Evolutionary conservation across 2,113 vertebrate species (phyloP).

Genomic region (Struthio camelus): DNA sequence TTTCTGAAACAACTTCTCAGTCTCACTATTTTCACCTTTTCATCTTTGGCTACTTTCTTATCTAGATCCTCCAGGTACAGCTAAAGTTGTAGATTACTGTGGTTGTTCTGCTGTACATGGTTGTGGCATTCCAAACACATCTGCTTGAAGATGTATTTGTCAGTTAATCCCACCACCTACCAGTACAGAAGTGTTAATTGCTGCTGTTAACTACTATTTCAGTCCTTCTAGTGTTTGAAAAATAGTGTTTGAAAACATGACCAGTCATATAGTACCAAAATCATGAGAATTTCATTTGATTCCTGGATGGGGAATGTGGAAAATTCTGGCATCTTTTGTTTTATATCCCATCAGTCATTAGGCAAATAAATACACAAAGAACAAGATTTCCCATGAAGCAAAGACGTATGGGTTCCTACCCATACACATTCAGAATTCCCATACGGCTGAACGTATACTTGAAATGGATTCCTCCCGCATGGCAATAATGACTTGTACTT

Average conservation of each 20-base stretch:
- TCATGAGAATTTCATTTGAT: background rate
- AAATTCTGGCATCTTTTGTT: background rate
- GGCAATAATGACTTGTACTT: background rate
- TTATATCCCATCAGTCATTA: background rate
- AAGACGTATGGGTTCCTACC: background rate
- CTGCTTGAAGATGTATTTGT: background rate
- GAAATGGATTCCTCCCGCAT: background rate
- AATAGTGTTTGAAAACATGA: background rate
- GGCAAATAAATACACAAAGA: background rate
- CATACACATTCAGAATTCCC: background rate
- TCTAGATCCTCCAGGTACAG: background rate
- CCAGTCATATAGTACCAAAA: background rate
- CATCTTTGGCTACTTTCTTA: background rate
- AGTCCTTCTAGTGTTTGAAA: background rate
- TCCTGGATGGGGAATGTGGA: background rate
- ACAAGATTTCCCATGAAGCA: background rate
- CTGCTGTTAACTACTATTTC: background rate
- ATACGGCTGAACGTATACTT: background rate
- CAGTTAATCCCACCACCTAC: background rate
- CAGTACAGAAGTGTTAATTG: background rate
- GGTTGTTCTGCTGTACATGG: background rate
- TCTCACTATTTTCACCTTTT: background rate
- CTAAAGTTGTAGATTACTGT: background rate
- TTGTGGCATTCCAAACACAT: background rate
- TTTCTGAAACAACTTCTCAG: background rate